phyloP scores from a whole-genome alignment of 2,888 invertebrate species.

The Brenthis ino region DNA sequence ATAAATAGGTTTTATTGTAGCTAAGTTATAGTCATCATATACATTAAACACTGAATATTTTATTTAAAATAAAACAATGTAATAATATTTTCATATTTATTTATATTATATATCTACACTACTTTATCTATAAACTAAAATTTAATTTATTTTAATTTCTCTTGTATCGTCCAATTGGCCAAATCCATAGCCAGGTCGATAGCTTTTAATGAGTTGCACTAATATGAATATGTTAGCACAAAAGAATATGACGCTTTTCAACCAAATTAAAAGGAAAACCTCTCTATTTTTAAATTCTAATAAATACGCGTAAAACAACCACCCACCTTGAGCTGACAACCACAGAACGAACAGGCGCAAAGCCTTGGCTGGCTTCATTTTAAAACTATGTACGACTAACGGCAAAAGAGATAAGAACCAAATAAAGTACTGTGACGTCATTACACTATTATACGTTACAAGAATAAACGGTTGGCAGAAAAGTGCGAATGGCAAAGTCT shows the following conservation, averaged over 20 bases:
- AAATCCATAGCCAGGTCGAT: conserved; percentile 61
- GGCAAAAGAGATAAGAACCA: conserved; percentile 97
- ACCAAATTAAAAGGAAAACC: conserved; percentile 92
- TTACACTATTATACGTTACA: conserved; percentile 96
- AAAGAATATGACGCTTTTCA: conserved; percentile 92
- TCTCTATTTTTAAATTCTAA: conserved; percentile 94
- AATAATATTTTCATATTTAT: neutral
- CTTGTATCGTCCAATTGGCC: conserved; percentile 45
- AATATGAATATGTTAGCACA: conserved; percentile 89
- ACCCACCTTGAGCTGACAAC: conserved; percentile 89
- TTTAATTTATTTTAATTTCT: neutral
- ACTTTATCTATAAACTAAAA: neutral
- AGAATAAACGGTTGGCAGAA: conserved; percentile 93
- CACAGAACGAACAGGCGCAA: conserved; percentile 82
- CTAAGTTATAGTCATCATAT: too few relatives aligned
- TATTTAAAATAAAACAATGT: too few relatives aligned
- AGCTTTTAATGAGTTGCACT: conserved; percentile 77
- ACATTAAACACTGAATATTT: too few relatives aligned
- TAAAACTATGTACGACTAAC: conserved; percentile 87
- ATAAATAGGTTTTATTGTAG: too few relatives aligned
- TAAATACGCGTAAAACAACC: conserved; percentile 95
- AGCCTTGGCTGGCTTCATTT: conserved; percentile 75
- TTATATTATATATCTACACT: neutral
- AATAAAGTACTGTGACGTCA: conserved; percentile 98
- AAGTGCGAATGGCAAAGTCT: conserved; percentile 91